Base-by-base conservation (phyloP, 2,797 vertebrate genomes). In the Amazona finschi region DNA sequence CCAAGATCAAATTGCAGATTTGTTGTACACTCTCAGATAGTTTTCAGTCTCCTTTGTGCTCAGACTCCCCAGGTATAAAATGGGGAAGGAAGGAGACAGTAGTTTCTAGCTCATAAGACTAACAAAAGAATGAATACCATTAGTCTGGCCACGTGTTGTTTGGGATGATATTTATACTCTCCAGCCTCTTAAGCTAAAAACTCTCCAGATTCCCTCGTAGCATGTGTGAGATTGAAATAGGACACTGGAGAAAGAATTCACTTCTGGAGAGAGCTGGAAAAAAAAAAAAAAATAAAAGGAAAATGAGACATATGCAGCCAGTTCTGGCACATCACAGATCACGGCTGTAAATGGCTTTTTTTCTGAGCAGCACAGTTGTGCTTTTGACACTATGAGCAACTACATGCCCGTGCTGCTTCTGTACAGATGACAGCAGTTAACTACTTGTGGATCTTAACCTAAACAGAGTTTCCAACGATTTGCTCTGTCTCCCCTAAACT, bases 371-470 rank as follows among this genome's bases (percentile, higher is more conserved):
- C 65, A 11, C 27, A 6, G 60, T 11, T n/a, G 28, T 24, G 28
- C 39, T 57, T 38, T 14, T 46, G 21, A 21, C 15, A 20, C 21
- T 13, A 3, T 1, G 15, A 71, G 58, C 64, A n/a, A 60, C 39
- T 36, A 5, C 21, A 3, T 11, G 7, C 10, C 44, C 13, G 43
- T 1, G 14, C 60, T 74, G 30, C 73, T 19, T 41, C 9, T 0
- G 14, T 11, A 28, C 44, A 39, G 21, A 36, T 33, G 6, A 4
- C 8, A 39, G 17, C 30, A 2, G 19, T 20, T 46, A 0, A 0
- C 9, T 6, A 1, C 6, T 38, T 41, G 69, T 5, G 2, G 49
- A 11, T 27, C 58, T 50, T 28, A 57, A 30, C 49, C 44, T 24
- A 58, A 75, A 9, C 5, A 1, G 1, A 19, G 8, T 41, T 74